These are phyloP conservation scores for Bathybates hornii DNA, from an alignment of 2,113 vertebrate species.

Conservation along the genomic window DNA sequence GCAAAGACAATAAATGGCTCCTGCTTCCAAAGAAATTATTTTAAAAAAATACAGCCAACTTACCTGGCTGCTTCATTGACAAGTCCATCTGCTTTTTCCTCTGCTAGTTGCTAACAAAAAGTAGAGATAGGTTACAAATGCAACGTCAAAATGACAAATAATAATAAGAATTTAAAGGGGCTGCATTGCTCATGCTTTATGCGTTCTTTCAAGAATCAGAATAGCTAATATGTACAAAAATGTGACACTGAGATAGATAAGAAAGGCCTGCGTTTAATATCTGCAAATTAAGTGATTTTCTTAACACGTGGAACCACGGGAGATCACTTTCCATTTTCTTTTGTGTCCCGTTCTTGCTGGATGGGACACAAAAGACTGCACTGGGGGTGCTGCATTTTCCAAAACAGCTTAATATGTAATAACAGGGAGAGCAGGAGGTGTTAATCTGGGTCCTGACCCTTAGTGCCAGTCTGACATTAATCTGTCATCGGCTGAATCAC, in stretches of 20 bases:
- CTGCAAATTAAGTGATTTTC: neutral
- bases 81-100: slow-evolving; percentile 85
- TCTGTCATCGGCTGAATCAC: slow-evolving; percentile 2
- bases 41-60: neutral
- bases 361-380: neutral
- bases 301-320: slow-evolving; percentile 9
- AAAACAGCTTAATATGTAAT: slow-evolving; percentile 33
- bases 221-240: neutral
- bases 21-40: neutral
- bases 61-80: slow-evolving; percentile 94
- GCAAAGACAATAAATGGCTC: neutral
- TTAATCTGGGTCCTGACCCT: slow-evolving; percentile 28
- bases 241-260: slow-evolving; percentile 15
- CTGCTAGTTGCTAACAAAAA: slow-evolving; percentile 81
- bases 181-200: neutral
- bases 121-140: neutral
- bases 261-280: neutral
- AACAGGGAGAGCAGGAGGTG: slow-evolving; percentile 17
- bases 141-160: neutral
- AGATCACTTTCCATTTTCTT: slow-evolving; percentile 11
- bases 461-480: slow-evolving; percentile 15
- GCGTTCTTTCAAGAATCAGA: neutral
- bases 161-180: neutral
- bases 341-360: neutral
- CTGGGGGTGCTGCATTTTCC: neutral